These are phyloP conservation scores for Nerophis ophidion DNA, from an alignment of 2,113 vertebrate genomes.

Conservation along the genomic window DNA sequence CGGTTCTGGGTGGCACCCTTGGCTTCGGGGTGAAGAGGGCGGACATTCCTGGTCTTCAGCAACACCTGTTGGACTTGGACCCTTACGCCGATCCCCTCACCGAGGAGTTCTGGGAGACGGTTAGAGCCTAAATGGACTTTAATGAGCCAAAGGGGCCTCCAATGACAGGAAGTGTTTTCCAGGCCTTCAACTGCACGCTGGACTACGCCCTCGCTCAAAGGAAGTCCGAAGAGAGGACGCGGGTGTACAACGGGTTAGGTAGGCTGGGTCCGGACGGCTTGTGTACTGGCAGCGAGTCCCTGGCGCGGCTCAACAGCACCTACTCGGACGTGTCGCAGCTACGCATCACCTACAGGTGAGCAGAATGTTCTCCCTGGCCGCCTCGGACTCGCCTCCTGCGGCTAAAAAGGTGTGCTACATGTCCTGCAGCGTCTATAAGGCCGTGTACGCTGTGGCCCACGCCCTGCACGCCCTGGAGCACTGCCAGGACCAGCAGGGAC, in stretches of 20 bases:
- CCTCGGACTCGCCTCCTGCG: neutral
- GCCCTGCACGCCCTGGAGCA: constrained; percentile 72
- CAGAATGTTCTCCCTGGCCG: neutral
- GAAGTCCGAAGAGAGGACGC: constrained; percentile 17
- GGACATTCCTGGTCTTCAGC: constrained; percentile 69
- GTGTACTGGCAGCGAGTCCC: constrained; percentile 71
- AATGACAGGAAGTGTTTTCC: neutral
- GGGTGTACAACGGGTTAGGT: constrained; percentile 24
- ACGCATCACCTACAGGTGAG: constrained; percentile 74
- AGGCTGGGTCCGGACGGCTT: constrained; percentile 42
- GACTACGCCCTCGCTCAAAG: constrained; percentile 47
- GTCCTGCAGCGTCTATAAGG: constrained; percentile 73
- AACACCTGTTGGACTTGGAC: constrained; percentile 69
- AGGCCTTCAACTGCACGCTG: constrained; percentile 80
- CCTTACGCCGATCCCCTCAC: constrained; percentile 70
- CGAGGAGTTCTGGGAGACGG: constrained; percentile 80
- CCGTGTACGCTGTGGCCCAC: constrained; percentile 77
- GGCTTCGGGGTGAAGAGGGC: constrained; percentile 75
- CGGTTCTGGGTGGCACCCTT: constrained; percentile 74
- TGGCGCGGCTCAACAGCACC: constrained; percentile 71
- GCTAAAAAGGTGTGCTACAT: neutral
- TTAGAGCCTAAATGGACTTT: constrained; percentile 5
- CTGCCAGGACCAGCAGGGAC: constrained; percentile 61
- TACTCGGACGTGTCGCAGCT: constrained; percentile 80
- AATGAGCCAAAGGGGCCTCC: neutral